A percentile compares a stretch with the other conserved stretches of the same genome.
Conservation (phyloP, 2,113 vertebrate genomes). For the Onychostoma macrolepis region DNA sequence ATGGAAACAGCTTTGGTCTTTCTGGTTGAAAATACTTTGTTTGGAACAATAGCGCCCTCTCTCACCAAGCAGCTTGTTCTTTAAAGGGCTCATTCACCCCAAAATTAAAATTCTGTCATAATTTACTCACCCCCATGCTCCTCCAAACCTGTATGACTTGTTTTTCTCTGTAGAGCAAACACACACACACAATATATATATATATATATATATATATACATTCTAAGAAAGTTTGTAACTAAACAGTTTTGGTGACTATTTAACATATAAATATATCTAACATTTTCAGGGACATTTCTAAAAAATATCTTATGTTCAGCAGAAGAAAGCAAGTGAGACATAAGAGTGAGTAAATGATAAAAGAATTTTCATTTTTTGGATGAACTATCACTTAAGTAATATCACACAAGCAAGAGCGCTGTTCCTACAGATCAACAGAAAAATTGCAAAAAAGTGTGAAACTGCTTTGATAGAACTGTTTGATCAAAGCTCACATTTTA, state of each 20-base stretch:
- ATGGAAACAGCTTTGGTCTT: conserved; percentile 23
- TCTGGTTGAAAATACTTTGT: conserved; percentile 12
- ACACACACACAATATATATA: too few relatives aligned
- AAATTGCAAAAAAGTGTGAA: neutral
- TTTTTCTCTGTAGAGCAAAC: neutral
- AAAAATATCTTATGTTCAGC: neutral
- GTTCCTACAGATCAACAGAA: neutral
- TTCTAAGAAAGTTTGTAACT: neutral
- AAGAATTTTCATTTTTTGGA: neutral
- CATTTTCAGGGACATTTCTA: neutral
- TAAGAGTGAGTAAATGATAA: neutral
- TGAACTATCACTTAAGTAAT: neutral
- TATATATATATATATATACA: neutral
- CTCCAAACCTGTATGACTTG: neutral
- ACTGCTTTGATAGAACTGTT: neutral
- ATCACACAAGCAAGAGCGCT: neutral
- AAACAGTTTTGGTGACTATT: neutral
- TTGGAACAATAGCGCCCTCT: conserved; percentile 34
- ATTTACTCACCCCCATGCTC: neutral
- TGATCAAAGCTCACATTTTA: neutral
- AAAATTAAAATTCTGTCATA: neutral
- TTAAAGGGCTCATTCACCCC: neutral
- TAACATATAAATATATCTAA: too few relatives aligned
- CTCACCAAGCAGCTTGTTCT: neutral
- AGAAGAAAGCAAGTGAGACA: neutral